These are phyloP conservation scores for Drosophila punjabiensis DNA, from an alignment of 1,140 invertebrate genomes.

Conservation along the genomic window DNA sequence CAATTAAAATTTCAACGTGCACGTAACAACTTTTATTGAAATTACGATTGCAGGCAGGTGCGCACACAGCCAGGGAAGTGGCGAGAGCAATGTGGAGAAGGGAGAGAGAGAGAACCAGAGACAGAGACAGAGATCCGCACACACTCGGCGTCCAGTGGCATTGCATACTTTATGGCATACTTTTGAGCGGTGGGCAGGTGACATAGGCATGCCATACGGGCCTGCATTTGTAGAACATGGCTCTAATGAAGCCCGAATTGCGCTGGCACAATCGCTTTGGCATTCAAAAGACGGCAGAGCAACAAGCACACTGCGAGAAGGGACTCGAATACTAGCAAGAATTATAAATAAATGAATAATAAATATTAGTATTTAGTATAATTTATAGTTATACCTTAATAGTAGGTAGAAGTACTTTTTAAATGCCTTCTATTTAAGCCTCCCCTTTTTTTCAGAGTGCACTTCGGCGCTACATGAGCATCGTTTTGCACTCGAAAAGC, in stretches of 20 bases:
- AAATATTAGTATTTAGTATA: not conserved
- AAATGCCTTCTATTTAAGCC: too few relatives aligned
- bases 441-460: not conserved
- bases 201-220: conserved; percentile 43
- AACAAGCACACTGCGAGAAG: conserved; percentile 42
- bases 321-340: not conserved
- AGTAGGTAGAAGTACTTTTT: too few relatives aligned
- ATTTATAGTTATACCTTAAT: too few relatives aligned
- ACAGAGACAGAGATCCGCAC: conserved; percentile 1
- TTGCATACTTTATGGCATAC: conserved; percentile 74
- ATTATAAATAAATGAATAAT: not conserved
- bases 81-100: not conserved
- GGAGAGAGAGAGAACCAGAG: conserved; percentile 3
- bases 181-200: conserved; percentile 47
- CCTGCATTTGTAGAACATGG: conserved; percentile 49
- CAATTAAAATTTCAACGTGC: conserved; percentile 82
- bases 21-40: conserved; percentile 83
- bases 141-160: conserved; percentile 49
- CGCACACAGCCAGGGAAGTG: conserved; percentile 37
- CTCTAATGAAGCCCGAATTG: conserved; percentile 72
- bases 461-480: conserved; percentile 28
- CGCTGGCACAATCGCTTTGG: conserved; percentile 27
- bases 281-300: conserved; percentile 47
- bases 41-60: conserved; percentile 76
- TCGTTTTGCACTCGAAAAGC: conserved; percentile 22